A percentile compares a stretch with the other conserved stretches of the same genome.
Evolutionary conservation across 2,888 invertebrate genomes (phyloP).

Genomic region (Eupithecia tripunctaria): DNA sequence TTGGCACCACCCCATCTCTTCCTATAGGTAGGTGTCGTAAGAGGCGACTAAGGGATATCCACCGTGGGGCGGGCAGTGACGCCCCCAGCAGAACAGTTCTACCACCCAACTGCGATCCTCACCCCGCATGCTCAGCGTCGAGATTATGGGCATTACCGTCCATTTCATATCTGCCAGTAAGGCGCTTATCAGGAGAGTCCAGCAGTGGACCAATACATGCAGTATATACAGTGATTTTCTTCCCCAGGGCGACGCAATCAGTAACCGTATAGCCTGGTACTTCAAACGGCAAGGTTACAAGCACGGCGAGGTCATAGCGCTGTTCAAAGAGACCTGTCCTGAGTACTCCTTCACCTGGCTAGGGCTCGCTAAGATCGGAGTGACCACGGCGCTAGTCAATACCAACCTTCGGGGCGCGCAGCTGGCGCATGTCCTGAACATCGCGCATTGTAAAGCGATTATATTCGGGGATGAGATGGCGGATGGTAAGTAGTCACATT

Average conservation of each 20-base stretch:
- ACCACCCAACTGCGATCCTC: too few relatives aligned
- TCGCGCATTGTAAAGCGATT: constrained; percentile 90
- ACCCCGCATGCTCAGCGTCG: too few relatives aligned
- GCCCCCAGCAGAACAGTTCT: too few relatives aligned
- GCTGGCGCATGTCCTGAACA: constrained; percentile 91
- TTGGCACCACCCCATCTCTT: too few relatives aligned
- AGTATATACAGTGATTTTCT: neutral
- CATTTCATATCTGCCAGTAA: too few relatives aligned
- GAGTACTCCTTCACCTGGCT: constrained; percentile 96
- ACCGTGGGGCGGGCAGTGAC: too few relatives aligned
- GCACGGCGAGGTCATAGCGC: constrained; percentile 92
- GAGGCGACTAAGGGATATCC: too few relatives aligned
- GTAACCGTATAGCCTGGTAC: constrained; percentile 84
- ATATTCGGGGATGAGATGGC: constrained; percentile 88
- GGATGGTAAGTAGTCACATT: constrained; percentile 64
- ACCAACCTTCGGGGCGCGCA: constrained; percentile 92
- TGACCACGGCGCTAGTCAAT: constrained; percentile 94
- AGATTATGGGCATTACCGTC: too few relatives aligned
- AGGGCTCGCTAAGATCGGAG: constrained; percentile 93
- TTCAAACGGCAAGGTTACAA: constrained; percentile 82
- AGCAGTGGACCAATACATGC: too few relatives aligned
- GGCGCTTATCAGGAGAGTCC: too few relatives aligned
- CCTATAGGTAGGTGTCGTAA: too few relatives aligned
- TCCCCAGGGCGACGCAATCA: constrained; percentile 83
- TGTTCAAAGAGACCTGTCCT: constrained; percentile 95